These are phyloP conservation scores for Hedychridium roseum DNA, from an alignment of 2,888 invertebrate genomes.

Conservation along the genomic window DNA sequence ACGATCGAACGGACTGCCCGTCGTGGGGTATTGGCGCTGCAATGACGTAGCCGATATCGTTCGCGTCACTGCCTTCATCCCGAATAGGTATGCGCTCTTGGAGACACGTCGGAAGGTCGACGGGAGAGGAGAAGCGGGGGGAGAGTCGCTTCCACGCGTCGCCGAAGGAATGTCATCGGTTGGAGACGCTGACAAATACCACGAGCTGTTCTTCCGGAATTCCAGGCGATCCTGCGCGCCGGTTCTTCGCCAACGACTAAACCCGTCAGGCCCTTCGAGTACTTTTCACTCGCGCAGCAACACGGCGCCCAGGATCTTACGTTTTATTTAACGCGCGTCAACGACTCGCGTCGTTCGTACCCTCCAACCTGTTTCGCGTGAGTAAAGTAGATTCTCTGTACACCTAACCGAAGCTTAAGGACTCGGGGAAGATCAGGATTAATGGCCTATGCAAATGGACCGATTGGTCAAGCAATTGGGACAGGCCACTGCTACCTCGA, in stretches of 20 bases:
- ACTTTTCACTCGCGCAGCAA: too few relatives aligned
- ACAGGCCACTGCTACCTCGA: too few relatives aligned
- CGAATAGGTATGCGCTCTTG: background rate
- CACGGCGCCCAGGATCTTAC: background rate
- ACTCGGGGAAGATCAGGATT: too few relatives aligned
- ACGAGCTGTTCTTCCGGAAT: slow-evolving; percentile 19
- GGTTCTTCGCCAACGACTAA: slow-evolving; percentile 1
- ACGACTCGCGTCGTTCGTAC: too few relatives aligned
- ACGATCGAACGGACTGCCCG: background rate
- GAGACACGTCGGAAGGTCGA: background rate
- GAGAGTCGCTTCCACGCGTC: background rate
- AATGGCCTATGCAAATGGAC: too few relatives aligned
- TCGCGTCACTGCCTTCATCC: background rate
- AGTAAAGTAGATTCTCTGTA: too few relatives aligned
- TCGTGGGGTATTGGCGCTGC: background rate
- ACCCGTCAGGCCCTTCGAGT: too few relatives aligned
- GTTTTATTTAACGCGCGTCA: background rate
- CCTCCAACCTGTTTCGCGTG: too few relatives aligned
- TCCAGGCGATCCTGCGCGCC: slow-evolving; percentile 7
- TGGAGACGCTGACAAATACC: slow-evolving; percentile 15
- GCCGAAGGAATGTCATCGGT: slow-evolving; percentile 18
- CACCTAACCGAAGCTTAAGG: too few relatives aligned
- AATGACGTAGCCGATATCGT: background rate
- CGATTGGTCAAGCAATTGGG: too few relatives aligned
- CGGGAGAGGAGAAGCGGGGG: background rate